These are phyloP conservation scores for Mamestra brassicae DNA, from an alignment of 2,888 invertebrate genomes.

Conservation along the genomic window DNA sequence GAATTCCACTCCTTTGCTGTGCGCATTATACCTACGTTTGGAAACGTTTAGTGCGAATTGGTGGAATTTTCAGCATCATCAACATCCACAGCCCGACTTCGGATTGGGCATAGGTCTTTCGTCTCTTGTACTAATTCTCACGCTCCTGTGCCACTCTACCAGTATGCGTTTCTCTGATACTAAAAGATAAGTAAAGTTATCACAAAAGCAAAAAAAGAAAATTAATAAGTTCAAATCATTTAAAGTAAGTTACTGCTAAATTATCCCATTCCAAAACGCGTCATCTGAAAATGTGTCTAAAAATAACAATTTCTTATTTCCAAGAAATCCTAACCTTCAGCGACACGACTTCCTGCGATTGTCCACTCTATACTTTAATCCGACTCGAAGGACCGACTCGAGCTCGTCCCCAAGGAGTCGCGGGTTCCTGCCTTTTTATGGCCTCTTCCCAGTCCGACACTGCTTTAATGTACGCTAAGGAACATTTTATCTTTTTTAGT, in stretches of 20 bases:
- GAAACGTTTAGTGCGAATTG: no score
- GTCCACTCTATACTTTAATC: slow-evolving; percentile 83
- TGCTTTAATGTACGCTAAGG: slow-evolving; percentile 88
- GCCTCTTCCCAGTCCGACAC: slow-evolving; percentile 83
- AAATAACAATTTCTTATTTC: neutral
- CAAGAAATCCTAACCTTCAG: neutral
- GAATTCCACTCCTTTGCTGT: no score
- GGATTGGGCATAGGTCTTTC: no score
- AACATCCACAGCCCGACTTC: no score
- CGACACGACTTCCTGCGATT: slow-evolving; percentile 60
- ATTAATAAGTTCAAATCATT: neutral
- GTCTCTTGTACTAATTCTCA: no score
- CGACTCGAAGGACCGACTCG: slow-evolving; percentile 76
- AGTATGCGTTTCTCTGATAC: neutral
- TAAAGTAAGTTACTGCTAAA: neutral
- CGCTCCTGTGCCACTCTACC: no score
- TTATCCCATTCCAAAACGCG: neutral
- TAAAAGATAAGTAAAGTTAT: no score
- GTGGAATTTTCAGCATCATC: neutral
- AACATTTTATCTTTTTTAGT: slow-evolving; percentile 90
- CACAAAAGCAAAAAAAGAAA: no score
- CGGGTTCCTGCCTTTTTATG: slow-evolving; percentile 83
- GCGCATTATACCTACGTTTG: no score
- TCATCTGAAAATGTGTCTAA: neutral
- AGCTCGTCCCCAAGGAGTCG: slow-evolving; percentile 78